phyloP scores from a whole-genome alignment of 2,113 vertebrate genomes.

The Oxyruncus cristatus region DNA sequence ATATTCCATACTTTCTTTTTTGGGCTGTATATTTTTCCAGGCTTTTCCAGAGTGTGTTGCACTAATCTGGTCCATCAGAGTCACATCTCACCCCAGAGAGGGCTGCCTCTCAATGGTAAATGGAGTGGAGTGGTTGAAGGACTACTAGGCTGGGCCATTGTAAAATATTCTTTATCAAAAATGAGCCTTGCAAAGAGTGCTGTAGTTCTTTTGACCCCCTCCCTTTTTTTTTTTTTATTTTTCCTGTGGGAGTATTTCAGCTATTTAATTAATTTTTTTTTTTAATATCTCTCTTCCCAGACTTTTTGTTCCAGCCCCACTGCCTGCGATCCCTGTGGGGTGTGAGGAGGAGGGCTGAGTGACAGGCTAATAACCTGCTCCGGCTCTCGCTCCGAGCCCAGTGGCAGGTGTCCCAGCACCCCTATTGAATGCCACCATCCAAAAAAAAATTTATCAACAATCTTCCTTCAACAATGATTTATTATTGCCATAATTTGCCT shows the following conservation, averaged over 20 bases:
- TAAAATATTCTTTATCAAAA: slow-evolving; percentile 12
- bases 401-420: slow-evolving; percentile 68
- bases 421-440: slow-evolving; percentile 61
- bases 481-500: slow-evolving; percentile 76
- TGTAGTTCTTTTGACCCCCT: neutral
- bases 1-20: neutral
- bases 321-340: neutral
- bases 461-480: slow-evolving; percentile 78
- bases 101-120: neutral
- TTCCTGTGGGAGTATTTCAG: neutral
- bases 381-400: slow-evolving; percentile 30
- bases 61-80: neutral
- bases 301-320: neutral
- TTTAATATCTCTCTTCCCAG: slow-evolving; percentile 12
- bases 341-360: slow-evolving; percentile 43
- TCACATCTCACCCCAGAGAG: accelerated
- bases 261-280: slow-evolving; percentile 9
- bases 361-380: slow-evolving; percentile 75
- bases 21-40: neutral
- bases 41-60: neutral
- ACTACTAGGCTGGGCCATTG: neutral
- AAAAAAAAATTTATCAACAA: slow-evolving; percentile 68
- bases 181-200: neutral
- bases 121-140: neutral
- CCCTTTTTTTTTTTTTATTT: neutral